Evolutionary conservation across 2,797 vertebrate genomes (phyloP), one percentile per base, ranked within the genome.

Genomic region (Rousettus madagascariensis): DNA sequence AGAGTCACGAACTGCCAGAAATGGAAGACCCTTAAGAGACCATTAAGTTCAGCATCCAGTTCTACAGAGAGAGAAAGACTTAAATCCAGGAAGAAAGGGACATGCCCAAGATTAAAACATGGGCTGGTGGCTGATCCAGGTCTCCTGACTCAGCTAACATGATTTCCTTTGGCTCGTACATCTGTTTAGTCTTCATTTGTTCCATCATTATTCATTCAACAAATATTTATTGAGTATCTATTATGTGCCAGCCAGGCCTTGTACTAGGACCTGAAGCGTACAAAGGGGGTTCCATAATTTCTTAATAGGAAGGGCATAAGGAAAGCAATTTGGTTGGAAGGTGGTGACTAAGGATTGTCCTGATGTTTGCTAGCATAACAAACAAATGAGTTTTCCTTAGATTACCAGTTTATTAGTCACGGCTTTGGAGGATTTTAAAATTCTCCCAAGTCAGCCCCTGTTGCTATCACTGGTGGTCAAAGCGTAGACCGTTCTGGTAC

Each of bases 281-380:
- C 61, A 92, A 90, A 61, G 55, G 24, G 8, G 36, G 17, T 7
- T 74, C 38, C 78, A 91, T 80, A 86, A 57, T 92, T 97, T 95
- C 74, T 95, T 72, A 96, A 92, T 74, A 96, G 55, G 30, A 92
- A 84, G 11, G 26, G n/a, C 49, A 95, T 82, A 95, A 72, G 41
- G 17, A 90, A 95, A 97, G 53, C 55, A 95, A 95, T 94, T 95
- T 96, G 10, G 55, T 90, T 96, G 51, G 86, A 96, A 86, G 51
- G 78, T 88, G 43, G 68, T 91, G 72, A 90, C 86, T 94, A 94
- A 92, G 53, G 38, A 79, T 91, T 95, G 51, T 65, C 57, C 88
- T 77, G 20, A 92, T 88, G 72, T 38, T 94, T 91, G 24, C 22
- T 97, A 92, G 59, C 41, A 86, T 83, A 91, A 55, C 38, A 91